Evolutionary conservation across 2,113 vertebrate species (phyloP).

Genomic region (Felis chaus): DNA sequence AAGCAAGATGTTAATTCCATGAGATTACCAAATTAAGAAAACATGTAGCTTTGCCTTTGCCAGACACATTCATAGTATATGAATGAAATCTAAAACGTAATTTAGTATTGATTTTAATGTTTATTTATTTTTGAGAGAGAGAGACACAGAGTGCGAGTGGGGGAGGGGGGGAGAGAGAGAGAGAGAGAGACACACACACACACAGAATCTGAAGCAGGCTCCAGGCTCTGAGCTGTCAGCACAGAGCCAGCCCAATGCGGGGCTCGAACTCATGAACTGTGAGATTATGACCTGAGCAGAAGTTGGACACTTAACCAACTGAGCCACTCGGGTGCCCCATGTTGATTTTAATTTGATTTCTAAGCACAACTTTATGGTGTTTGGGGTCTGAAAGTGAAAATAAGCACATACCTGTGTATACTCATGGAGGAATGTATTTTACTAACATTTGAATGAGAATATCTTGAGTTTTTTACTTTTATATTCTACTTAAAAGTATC

Average conservation of each 20-base stretch:
- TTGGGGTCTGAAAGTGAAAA: not conserved
- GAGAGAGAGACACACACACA: no score
- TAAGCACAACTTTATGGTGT: not conserved
- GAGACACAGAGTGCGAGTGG: no score
- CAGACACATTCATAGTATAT: not conserved
- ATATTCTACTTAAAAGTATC: not conserved
- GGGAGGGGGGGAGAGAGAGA: no score
- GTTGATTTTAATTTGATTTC: not conserved
- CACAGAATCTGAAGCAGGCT: no score
- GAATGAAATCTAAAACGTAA: not conserved
- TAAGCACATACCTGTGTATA: not conserved
- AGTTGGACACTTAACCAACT: no score
- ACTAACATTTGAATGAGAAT: not conserved
- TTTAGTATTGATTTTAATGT: not conserved
- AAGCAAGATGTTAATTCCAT: not conserved
- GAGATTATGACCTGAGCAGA: no score
- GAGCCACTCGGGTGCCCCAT: no score
- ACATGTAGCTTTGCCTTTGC: not conserved
- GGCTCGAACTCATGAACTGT: no score
- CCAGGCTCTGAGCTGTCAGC: no score
- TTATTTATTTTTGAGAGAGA: no score
- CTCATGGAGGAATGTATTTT: not conserved
- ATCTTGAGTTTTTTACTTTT: not conserved
- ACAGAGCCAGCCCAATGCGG: no score
- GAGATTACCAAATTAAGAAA: not conserved